Evolutionary conservation across 2,888 invertebrate genomes (phyloP).

Genomic region (Cheilosia scutellata): DNA sequence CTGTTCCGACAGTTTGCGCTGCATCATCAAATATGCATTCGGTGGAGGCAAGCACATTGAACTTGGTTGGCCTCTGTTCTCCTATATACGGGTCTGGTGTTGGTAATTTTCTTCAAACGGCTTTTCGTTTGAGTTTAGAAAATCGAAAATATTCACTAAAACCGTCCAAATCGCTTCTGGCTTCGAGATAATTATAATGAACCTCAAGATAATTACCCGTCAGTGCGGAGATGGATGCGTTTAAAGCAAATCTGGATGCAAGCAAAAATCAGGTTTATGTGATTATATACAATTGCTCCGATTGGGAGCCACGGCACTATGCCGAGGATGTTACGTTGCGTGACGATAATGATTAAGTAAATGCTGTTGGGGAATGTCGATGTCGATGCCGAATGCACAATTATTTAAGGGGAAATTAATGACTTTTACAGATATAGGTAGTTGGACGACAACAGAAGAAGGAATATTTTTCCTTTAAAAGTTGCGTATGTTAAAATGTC

Average conservation of each 20-base stretch:
- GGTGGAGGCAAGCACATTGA: constrained; percentile 30
- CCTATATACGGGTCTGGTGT: neutral
- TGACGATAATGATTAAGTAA: constrained; percentile 26
- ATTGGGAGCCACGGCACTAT: neutral
- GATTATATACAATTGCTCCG: neutral
- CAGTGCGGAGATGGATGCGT: constrained; percentile 1
- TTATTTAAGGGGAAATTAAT: constrained; percentile 2
- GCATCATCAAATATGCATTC: constrained; percentile 41
- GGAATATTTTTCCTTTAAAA: neutral
- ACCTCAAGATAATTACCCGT: constrained; percentile 12
- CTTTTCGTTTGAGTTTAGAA: neutral
- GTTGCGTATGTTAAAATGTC: too few relatives aligned
- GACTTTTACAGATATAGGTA: neutral
- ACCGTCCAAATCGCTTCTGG: neutral
- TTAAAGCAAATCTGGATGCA: neutral
- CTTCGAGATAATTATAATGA: constrained; percentile 20
- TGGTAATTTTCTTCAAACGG: neutral
- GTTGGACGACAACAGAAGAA: neutral
- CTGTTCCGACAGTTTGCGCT: neutral
- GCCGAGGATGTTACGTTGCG: constrained; percentile 19
- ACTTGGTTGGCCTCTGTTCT: constrained; percentile 4
- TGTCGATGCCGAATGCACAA: neutral
- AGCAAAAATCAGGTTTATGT: constrained; percentile 5
- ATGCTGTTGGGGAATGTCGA: neutral
- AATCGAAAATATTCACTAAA: neutral